Evolutionary conservation across 1,140 invertebrate species (phyloP).

Genomic region (Chionoecetes opilio): DNA sequence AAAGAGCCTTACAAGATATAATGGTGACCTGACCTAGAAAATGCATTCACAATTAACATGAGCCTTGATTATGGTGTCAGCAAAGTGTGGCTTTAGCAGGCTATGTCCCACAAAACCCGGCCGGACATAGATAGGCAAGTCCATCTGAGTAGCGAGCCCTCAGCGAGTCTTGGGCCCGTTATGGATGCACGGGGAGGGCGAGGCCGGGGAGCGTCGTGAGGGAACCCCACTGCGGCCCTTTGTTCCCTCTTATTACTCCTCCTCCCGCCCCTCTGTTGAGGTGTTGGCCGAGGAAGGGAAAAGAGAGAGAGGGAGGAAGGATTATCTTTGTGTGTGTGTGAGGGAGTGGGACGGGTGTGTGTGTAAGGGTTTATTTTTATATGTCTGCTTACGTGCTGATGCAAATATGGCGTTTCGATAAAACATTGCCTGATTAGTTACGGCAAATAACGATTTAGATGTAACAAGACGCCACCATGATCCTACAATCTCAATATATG

Average conservation of each 20-base stretch:
- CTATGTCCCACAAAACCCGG: constrained; percentile 50
- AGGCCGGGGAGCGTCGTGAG: constrained; percentile 10
- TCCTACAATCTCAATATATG: neutral
- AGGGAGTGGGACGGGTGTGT: neutral
- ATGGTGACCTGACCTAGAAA: constrained; percentile 44
- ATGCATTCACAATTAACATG: constrained; percentile 66
- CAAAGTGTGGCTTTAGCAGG: constrained; percentile 72
- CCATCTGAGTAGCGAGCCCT: constrained; percentile 5
- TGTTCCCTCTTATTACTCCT: neutral
- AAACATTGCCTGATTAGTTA: neutral
- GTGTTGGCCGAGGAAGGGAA: neutral
- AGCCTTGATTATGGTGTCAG: constrained; percentile 76
- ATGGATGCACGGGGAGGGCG: neutral
- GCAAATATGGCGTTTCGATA: too few species aligned
- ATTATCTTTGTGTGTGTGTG: neutral
- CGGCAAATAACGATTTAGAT: neutral
- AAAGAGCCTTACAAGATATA: neutral
- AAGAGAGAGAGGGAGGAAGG: constrained; percentile 4
- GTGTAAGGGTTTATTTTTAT: neutral
- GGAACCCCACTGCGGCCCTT: neutral
- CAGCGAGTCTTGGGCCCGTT: constrained; percentile 41
- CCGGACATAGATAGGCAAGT: constrained; percentile 51
- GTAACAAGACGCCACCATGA: neutral
- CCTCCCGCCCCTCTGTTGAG: constrained; percentile 3
- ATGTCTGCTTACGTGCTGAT: neutral